Base-by-base conservation (phyloP, 2,113 vertebrate genomes). In the Neofelis nebulosa region DNA sequence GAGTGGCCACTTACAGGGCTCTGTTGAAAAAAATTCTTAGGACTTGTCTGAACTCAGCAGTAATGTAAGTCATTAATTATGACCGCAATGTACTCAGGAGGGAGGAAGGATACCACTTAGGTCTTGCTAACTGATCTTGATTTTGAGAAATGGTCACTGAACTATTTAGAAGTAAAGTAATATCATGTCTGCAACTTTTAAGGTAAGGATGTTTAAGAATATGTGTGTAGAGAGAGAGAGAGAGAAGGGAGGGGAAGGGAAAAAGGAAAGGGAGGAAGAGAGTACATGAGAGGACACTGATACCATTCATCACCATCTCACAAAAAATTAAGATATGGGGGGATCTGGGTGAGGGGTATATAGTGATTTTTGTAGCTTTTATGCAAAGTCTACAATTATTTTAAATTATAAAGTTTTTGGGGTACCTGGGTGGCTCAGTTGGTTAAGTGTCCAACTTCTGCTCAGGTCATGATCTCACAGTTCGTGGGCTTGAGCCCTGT, bases 281-380 rank as follows among this genome's bases (percentile, higher is more conserved):
- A 74, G 23, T 48, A 25, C 38, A 48, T 68, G 14, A 88, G n/a
- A 79, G 61, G 16, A 9, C 38, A 86, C 57, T 61, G 57, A 25
- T 23, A 61, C 57, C 57, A 23, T 23, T 19, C 57, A 61, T 61
- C 57, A 23, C 57, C 57, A 61, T 61, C 57, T 61, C 23, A 61
- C 7, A 61, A 85, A 66, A 89, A 55, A 57, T 55, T 69, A 78
- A 61, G 11, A 21, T 8, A 27, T 66, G 31, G 21, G 23, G 29
- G 38, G 55, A 45, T n/a, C 8, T 80, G 16, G 74, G 18, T 68
- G 21, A 68, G 61, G 2, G 33, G 3, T 61, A 68, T 63, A 38
- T 19, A 84, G n/a, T 66, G 45, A 82, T 48, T 79, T 87, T 89
- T 93, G 27, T 50, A 61, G 87, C 50, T 76, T 82, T 87, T 87